A percentile compares a stretch with the other conserved stretches of the same genome.
These are phyloP conservation scores for Macrotrachela quadricornifera DNA, from an alignment of 1,140 invertebrate species.

Conservation along the genomic window DNA sequence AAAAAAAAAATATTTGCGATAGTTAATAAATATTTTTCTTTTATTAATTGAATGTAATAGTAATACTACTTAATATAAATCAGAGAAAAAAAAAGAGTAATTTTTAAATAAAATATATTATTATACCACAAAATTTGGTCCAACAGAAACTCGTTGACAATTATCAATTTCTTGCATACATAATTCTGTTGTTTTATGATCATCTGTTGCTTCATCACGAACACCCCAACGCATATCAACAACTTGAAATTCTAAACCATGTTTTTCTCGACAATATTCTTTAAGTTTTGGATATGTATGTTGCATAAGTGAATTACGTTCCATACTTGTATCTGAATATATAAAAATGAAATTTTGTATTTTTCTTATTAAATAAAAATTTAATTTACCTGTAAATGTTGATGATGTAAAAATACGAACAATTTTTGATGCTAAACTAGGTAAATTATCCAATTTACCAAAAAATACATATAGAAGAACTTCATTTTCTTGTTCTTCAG, in stretches of 20 bases:
- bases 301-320: conserved; percentile 89
- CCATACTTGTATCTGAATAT: conserved; percentile 74
- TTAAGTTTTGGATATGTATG: conserved; percentile 90
- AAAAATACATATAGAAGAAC: conserved; percentile 60
- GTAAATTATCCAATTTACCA: conserved; percentile 63
- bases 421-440: conserved; percentile 85
- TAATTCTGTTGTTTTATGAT: conserved; percentile 93
- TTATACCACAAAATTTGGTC: conserved; percentile 77
- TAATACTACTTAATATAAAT: too few species aligned
- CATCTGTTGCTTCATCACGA: conserved; percentile 77
- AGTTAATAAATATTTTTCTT: too few species aligned
- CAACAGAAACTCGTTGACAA: conserved; percentile 85
- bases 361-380: not conserved
- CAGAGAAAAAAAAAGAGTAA: too few species aligned
- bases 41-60: too few species aligned
- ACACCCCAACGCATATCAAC: conserved; percentile 94
- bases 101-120: too few species aligned
- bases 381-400: conserved; percentile 69
- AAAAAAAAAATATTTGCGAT: too few species aligned
- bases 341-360: conserved; percentile 9
- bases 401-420: conserved; percentile 94
- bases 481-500: conserved; percentile 11
- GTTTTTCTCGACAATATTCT: conserved; percentile 60
- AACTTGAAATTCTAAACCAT: conserved; percentile 41
- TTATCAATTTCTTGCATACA: conserved; percentile 95